Base-by-base conservation (phyloP, 2,888 invertebrate species). In the Cantharis flavilabris region DNA sequence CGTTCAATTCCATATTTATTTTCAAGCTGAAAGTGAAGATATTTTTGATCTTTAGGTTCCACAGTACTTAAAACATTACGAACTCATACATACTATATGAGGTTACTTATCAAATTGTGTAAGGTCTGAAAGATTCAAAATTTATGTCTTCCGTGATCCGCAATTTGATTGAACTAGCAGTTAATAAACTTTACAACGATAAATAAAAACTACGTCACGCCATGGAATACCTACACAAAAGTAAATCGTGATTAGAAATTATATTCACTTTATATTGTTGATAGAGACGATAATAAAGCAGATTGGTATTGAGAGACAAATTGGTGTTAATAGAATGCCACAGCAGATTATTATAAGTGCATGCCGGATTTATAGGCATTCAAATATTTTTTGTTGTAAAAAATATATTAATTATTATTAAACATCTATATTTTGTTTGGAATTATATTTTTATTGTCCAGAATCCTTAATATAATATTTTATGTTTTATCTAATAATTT, bases 321-420 rank as follows among this genome's bases (percentile, higher is more conserved):
- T 73, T 69, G 69, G 69, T 69, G 72, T 73, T 73, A 73, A 73
- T 73, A 69, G 69, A 73, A 69, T 69, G 30, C 28, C 69, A 62
- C 62, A 62, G 30, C 28, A 70, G 69, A 62, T 26, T 26, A 26
- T 49, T 69, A 63, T 16, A 65, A 20, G 23, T 65, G n/a, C n/a
- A 49, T 2, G 0, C 49, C 49, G 49, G 49, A 49, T 49, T 49
- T 49, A 49, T 49, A 49, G 1, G 49, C 49, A 49, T 49, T 49
- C n/a, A 49, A 49, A 49, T 49, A n/a, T 49, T n/a, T 49, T 4
- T 49, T 20, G 4, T 49, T 5, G 2, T 49, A 28, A 28, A 9
- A 28, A 28, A 2, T 28, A 10, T 28, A 16, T 16, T 16, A 16
- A 16, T 28, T n/a, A n/a, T 28, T 9, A 28, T 9, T 28, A 9